Percentiles rank a stretch among this genome's conserved stretches.
Evolutionary conservation across 1,140 invertebrate species (phyloP).

Genomic region (Bombus fervidus): DNA sequence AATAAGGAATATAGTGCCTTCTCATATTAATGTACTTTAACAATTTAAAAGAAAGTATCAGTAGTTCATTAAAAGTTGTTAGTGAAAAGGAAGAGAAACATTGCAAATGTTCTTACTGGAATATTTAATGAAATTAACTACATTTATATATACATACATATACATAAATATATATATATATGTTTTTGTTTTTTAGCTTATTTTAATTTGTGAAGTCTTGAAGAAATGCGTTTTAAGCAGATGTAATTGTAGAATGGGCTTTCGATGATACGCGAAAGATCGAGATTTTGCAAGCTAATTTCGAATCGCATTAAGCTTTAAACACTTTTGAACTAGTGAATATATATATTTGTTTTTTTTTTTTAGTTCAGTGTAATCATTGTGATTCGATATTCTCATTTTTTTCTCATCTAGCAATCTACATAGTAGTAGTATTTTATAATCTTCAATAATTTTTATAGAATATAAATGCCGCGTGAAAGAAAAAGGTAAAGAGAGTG

Average conservation of each 20-base stretch:
- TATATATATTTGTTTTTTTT: constrained; percentile 30
- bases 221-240: background rate
- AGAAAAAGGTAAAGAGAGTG: background rate
- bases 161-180: background rate
- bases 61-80: background rate
- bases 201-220: background rate
- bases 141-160: background rate
- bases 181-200: background rate
- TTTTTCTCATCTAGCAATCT: constrained; percentile 55
- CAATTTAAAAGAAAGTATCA: background rate
- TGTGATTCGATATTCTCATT: constrained; percentile 45
- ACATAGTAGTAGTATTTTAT: constrained; percentile 20
- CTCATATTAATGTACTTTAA: background rate
- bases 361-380: constrained; percentile 18
- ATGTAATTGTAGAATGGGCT: too few relatives aligned
- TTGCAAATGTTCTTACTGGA: background rate
- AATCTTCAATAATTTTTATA: constrained; percentile 18
- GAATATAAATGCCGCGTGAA: background rate
- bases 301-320: constrained; percentile 54
- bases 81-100: background rate
- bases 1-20: background rate
- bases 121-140: background rate
- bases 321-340: constrained; percentile 56
- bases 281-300: background rate
- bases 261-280: background rate